phyloP scores from a whole-genome alignment of 2,888 invertebrate species.

The Empis stercorea region DNA sequence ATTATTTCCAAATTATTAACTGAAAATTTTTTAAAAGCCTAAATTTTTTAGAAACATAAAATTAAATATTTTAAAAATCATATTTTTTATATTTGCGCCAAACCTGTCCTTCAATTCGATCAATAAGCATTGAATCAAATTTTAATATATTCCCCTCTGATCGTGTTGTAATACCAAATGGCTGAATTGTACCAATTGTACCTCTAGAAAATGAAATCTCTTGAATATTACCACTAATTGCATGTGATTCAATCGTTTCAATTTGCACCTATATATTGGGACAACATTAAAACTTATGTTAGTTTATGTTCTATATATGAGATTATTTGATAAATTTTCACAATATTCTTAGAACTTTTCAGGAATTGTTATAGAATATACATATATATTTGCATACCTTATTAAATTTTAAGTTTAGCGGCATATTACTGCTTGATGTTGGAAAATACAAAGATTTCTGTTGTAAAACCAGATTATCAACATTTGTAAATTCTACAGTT shows the following conservation, averaged over 20 bases:
- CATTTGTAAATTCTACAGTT: conserved; percentile 47
- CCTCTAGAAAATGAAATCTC: conserved; percentile 52
- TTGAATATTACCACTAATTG: conserved; percentile 59
- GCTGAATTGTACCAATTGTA: conserved; percentile 46
- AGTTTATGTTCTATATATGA: not conserved
- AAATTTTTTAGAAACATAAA: conserved; percentile 3
- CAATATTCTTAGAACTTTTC: too few species aligned
- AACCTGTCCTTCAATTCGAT: conserved; percentile 41
- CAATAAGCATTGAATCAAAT: conserved; percentile 46
- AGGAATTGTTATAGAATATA: too few species aligned
- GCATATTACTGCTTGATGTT: conserved; percentile 32
- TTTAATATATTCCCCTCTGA: conserved; percentile 48
- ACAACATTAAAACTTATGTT: not conserved
- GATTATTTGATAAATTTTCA: not conserved
- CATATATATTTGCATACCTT: conserved; percentile 19
- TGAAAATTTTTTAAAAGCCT: conserved; percentile 69
- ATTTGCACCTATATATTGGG: conserved; percentile 31
- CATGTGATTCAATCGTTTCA: conserved; percentile 43
- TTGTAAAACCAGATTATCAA: conserved; percentile 47
- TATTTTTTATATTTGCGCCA: not conserved
- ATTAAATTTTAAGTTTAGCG: conserved; percentile 31
- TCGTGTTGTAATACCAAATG: conserved; percentile 61
- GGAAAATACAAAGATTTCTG: conserved; percentile 49
- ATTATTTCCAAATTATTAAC: conserved; percentile 50
- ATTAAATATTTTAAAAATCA: not conserved